These are phyloP conservation scores for Agrilus planipennis DNA, from an alignment of 1,140 invertebrate genomes.

Conservation along the genomic window DNA sequence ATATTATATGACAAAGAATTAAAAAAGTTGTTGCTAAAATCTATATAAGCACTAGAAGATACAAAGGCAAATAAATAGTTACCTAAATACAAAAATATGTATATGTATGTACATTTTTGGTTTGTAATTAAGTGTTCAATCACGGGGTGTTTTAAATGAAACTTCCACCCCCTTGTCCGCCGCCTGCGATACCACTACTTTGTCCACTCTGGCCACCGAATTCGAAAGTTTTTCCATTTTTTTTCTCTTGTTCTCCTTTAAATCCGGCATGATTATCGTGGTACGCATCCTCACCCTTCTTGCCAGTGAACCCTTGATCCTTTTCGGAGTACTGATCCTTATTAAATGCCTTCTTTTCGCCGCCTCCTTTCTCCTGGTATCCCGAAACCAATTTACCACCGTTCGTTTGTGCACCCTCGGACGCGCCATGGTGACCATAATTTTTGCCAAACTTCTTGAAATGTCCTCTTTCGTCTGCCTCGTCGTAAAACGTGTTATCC, in stretches of 20 bases:
- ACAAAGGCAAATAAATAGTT: too few relatives aligned
- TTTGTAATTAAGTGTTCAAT: too few relatives aligned
- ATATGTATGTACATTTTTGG: too few relatives aligned
- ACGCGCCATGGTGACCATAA: background rate
- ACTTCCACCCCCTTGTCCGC: too few relatives aligned
- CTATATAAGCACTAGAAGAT: too few relatives aligned
- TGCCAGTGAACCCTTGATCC: background rate
- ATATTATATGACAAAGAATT: too few relatives aligned
- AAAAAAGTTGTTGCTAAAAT: too few relatives aligned
- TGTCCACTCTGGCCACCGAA: too few relatives aligned
- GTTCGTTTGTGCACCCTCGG: background rate
- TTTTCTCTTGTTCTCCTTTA: background rate
- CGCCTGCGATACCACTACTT: too few relatives aligned
- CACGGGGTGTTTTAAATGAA: too few relatives aligned
- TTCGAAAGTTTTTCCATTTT: background rate
- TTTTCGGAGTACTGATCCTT: slow-evolving; percentile 1
- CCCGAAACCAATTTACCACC: slow-evolving; percentile 2
- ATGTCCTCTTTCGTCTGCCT: slow-evolving; percentile 5
- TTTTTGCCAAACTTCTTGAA: slow-evolving; percentile 7
- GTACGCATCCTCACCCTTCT: background rate
- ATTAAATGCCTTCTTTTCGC: background rate
- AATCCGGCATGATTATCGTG: background rate
- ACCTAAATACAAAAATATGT: too few relatives aligned
- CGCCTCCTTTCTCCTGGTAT: background rate
- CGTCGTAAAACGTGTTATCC: slow-evolving; percentile 8